Evolutionary conservation across 2,113 vertebrate species (phyloP).

Genomic region (Naja naja): DNA sequence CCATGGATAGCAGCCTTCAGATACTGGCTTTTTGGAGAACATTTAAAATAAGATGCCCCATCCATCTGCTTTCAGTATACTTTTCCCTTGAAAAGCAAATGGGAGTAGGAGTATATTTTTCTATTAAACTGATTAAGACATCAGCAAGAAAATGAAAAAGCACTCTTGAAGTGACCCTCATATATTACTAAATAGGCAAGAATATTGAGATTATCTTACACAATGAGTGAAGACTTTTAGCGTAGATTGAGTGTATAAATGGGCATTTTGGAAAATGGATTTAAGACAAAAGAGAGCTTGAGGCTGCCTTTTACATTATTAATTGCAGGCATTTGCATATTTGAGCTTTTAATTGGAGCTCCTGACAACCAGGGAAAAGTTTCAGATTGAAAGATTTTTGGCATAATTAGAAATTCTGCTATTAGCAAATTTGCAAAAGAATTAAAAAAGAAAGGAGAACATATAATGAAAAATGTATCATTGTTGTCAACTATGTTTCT

Average conservation of each 20-base stretch:
- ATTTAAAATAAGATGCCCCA: not conserved
- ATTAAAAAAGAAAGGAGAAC: not conserved
- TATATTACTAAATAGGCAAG: not conserved
- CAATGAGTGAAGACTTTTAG: not conserved
- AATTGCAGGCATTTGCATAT: not conserved
- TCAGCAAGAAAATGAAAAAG: not conserved
- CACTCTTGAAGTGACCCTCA: not conserved
- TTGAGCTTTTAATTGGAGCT: not conserved
- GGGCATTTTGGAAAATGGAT: not conserved
- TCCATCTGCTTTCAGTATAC: not conserved
- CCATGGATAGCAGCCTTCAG: not conserved
- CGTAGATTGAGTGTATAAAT: not conserved
- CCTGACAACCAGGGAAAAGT: not conserved
- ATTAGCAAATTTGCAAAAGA: not conserved
- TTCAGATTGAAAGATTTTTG: not conserved
- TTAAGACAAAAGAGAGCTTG: not conserved
- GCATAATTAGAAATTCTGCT: not conserved
- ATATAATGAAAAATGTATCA: not conserved
- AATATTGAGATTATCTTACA: not conserved
- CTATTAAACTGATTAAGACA: not conserved
- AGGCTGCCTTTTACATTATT: not conserved
- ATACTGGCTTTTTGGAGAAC: not conserved
- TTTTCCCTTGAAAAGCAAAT: not conserved
- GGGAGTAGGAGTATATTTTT: not conserved
- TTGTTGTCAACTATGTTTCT: not conserved